phyloP scores from a whole-genome alignment of 2,888 invertebrate species.

The Temnothorax unifasciatus region DNA sequence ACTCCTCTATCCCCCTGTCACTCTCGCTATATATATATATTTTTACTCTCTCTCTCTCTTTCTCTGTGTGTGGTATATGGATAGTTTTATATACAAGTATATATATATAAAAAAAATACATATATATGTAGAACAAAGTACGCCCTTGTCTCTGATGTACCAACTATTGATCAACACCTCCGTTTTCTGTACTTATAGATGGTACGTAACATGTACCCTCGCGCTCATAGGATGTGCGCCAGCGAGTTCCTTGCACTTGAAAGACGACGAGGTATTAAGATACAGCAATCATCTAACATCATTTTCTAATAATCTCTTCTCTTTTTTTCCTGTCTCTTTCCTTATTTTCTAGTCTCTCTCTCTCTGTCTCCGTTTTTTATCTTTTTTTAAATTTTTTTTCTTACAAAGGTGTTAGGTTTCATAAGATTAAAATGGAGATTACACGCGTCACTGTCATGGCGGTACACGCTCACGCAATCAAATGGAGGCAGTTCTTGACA shows the following conservation, averaged over 20 bases:
- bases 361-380: constrained; percentile 46
- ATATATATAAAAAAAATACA: background rate
- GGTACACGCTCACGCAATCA: constrained; percentile 7
- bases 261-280: constrained; percentile 85
- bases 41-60: constrained; percentile 23
- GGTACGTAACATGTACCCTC: constrained; percentile 85
- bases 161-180: constrained; percentile 85
- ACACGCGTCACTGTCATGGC: constrained; percentile 59
- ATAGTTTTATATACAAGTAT: constrained; percentile 47
- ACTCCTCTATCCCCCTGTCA: constrained; percentile 41
- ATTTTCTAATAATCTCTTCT: constrained; percentile 75
- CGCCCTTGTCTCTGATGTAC: constrained; percentile 77
- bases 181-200: constrained; percentile 86
- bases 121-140: constrained; percentile 80
- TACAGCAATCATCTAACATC: constrained; percentile 83
- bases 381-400: constrained; percentile 47
- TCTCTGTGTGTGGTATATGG: constrained; percentile 27
- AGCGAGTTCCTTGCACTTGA: constrained; percentile 86
- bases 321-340: constrained; percentile 45
- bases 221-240: constrained; percentile 85
- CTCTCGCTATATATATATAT: constrained; percentile 25
- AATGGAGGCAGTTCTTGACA: constrained; percentile 34
- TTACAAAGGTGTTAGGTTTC: constrained; percentile 57
- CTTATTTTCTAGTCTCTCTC: constrained; percentile 28
- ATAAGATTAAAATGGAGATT: constrained; percentile 69